Evolutionary conservation across 2,797 vertebrate genomes (phyloP).

Genomic region (Odontamblyopus rebecca): DNA sequence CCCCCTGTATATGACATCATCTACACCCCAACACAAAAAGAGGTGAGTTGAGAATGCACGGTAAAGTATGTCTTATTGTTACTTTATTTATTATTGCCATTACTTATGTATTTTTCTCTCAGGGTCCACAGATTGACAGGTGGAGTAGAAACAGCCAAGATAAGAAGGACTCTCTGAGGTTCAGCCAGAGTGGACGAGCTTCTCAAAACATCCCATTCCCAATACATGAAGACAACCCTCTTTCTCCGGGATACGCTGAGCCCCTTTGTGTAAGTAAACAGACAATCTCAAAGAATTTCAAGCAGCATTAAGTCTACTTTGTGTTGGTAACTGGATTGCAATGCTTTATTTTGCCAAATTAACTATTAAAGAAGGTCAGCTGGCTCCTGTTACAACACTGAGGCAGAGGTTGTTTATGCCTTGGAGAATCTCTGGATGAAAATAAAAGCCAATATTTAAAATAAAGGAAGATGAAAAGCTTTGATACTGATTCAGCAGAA

Average conservation of each 20-base stretch:
- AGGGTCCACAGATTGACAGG: constrained; percentile 75
- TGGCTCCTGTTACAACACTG: constrained; percentile 50
- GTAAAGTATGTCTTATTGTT: constrained; percentile 4
- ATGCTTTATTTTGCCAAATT: constrained; percentile 48
- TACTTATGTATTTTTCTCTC: not conserved
- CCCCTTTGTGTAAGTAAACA: constrained; percentile 82
- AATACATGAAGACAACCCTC: constrained; percentile 65
- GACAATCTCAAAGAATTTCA: not conserved
- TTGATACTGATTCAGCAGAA: constrained; percentile 26
- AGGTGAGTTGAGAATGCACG: constrained; percentile 61
- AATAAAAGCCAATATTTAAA: constrained; percentile 18
- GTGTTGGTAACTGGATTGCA: constrained; percentile 53
- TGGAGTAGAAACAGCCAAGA: constrained; percentile 74
- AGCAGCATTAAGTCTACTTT: constrained; percentile 32
- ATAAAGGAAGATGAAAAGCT: constrained; percentile 7
- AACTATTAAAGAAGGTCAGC: constrained; percentile 66
- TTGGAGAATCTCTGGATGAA: constrained; percentile 1
- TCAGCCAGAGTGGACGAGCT: constrained; percentile 58
- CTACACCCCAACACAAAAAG: constrained; percentile 80
- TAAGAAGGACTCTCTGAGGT: constrained; percentile 45
- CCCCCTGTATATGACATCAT: constrained; percentile 85
- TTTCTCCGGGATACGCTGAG: constrained; percentile 79
- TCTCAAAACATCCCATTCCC: constrained; percentile 70
- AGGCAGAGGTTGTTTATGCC: not conserved
- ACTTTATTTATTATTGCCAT: constrained; percentile 20